Base-by-base conservation (phyloP, 2,113 vertebrate species). In the Condylura cristata region DNA sequence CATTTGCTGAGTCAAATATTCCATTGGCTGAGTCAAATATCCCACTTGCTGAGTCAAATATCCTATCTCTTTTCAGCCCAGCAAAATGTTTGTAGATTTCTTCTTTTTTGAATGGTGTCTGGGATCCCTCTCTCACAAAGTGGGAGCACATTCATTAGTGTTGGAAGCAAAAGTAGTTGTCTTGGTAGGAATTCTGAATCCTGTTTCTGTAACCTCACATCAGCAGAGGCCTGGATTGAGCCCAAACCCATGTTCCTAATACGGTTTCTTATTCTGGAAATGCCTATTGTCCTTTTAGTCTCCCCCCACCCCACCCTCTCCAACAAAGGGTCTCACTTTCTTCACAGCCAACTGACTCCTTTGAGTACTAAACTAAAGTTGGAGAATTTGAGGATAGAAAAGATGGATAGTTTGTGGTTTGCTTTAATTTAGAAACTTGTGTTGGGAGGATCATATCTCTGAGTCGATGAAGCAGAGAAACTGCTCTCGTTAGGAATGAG, bases 161-260 rank as follows among this genome's bases (percentile, higher is more conserved):
- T 95, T 96, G 74, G 75, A 84, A 89, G 18, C 18, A 94, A 93
- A 97, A 82, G 58, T 83, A 74, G 87, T 76, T 93, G 80, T 34
- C 56, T 78, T 95, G 84, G 86, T 80, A 91, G 48, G 79, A 95
- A 94, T 93, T 95, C 74, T 89, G 44, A 30, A 51, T 91, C 95
- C 75, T 91, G 48, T 91, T 89, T 91, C 80, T 93, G n/a, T 26
- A 93, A 44, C 28, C 18, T 44, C 80, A 93, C 84, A 95, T 89
- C 56, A 91, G 16, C 65, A 91, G 70, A 89, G 70, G 63, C 58
- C 58, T 93, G 80, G 70, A 82, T n/a, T 37, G 58, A 93, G 28
- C 65, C 56, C 80, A 95, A 91, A 91, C 13, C 71, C n/a, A 75
- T 61, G 34, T 85, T 95, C 41, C 68, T 93, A 68, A 34, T 75